Evolutionary conservation across 2,888 invertebrate genomes (phyloP).

Genomic region (Oscheius onirici): DNA sequence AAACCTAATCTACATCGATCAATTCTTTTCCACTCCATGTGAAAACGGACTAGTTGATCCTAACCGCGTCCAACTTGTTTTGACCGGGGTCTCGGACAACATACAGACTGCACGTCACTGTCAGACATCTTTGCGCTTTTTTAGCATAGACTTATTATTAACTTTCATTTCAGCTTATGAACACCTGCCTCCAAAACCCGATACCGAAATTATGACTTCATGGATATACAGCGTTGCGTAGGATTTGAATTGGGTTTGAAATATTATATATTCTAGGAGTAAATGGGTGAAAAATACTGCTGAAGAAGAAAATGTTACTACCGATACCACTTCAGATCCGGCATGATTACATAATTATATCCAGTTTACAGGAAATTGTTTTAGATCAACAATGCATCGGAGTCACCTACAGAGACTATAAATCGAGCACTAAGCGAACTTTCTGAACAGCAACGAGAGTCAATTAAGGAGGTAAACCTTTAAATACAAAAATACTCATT

Average conservation of each 20-base stretch:
- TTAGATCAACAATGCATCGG: not conserved
- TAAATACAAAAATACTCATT: not conserved
- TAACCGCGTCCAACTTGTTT: too few species aligned
- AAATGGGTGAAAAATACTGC: not conserved
- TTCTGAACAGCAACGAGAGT: constrained; percentile 19
- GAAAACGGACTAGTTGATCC: too few species aligned
- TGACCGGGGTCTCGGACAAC: too few species aligned
- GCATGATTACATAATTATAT: not conserved
- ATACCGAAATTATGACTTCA: constrained; percentile 6
- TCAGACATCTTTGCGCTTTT: too few species aligned
- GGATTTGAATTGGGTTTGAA: not conserved
- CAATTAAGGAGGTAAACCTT: constrained; percentile 17
- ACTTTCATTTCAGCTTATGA: too few species aligned
- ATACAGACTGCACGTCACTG: too few species aligned
- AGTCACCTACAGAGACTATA: constrained; percentile 11
- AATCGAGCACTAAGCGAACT: constrained; percentile 19
- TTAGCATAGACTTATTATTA: too few species aligned
- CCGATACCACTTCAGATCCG: not conserved
- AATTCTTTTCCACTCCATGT: too few species aligned
- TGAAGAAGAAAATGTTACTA: not conserved
- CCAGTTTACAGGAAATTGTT: not conserved
- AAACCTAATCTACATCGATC: too few species aligned
- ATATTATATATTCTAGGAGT: constrained; percentile 3
- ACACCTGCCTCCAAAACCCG: not conserved
- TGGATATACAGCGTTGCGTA: constrained; percentile 22